A percentile compares a stretch with the other conserved stretches of the same genome.
phyloP scores from a whole-genome alignment of 2,888 invertebrate species.

The Oxycera nigricornis region DNA sequence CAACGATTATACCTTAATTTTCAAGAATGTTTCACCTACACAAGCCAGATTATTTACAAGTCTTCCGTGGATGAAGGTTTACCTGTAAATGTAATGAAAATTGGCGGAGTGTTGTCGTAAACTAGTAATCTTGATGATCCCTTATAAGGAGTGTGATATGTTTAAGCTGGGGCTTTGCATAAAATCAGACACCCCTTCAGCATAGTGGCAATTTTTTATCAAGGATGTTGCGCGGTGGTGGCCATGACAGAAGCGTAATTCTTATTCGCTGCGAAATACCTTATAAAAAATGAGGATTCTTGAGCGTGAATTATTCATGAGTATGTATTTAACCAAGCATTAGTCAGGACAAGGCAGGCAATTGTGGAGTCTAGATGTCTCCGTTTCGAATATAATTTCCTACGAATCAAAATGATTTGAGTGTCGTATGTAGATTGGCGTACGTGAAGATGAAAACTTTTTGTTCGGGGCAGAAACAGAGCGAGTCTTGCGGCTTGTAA shows the following conservation, averaged over 20 bases:
- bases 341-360: background rate
- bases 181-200: background rate
- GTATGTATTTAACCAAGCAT: background rate
- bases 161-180: background rate
- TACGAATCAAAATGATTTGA: background rate
- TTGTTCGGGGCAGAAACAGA: background rate
- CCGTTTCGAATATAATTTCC: background rate
- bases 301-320: slow-evolving; percentile 13
- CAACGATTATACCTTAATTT: too few relatives aligned
- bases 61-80: too few relatives aligned
- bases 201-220: background rate
- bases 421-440: background rate
- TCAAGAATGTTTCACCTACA: too few relatives aligned
- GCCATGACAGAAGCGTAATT: background rate
- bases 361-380: background rate
- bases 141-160: slow-evolving; percentile 8
- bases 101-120: background rate
- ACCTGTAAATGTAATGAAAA: too few relatives aligned
- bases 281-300: background rate
- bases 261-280: background rate
- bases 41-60: too few relatives aligned
- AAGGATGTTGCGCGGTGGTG: background rate
- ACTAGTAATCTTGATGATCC: background rate
- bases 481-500: background rate
- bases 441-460: background rate